Percentiles rank a stretch among this genome's conserved stretches.
Conservation (phyloP, 2,797 vertebrate genomes). For the Thamnophis elegans region DNA sequence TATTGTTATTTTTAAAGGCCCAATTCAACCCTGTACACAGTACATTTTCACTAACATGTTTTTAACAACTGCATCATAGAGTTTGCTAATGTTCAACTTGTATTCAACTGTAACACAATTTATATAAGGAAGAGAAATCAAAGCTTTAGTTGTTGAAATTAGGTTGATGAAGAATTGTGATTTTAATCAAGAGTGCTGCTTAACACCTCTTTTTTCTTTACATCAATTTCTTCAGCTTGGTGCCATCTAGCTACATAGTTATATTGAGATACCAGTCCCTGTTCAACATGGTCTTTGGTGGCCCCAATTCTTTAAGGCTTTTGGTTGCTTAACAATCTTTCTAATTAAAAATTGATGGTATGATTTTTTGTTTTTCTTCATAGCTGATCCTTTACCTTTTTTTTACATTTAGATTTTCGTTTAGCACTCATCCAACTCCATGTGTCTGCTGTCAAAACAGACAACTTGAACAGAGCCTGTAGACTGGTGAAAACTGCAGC, state of each 20-base stretch:
- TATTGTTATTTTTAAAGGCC: neutral
- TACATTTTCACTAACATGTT: neutral
- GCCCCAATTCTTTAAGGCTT: neutral
- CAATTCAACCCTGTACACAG: neutral
- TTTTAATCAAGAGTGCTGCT: neutral
- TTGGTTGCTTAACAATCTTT: rapidly evolving
- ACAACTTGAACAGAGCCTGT: slow-evolving; percentile 84
- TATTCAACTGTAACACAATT: neutral
- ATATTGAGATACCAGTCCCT: neutral
- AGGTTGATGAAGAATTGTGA: neutral
- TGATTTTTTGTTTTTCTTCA: slow-evolving; percentile 4
- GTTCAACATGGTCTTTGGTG: neutral
- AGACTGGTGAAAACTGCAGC: slow-evolving; percentile 84
- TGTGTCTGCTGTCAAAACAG: slow-evolving; percentile 82
- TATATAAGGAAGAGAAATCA: neutral
- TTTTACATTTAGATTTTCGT: slow-evolving; percentile 80
- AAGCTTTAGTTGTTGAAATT: neutral
- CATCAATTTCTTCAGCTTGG: no score
- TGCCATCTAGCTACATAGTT: neutral
- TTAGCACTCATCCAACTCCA: slow-evolving; percentile 90
- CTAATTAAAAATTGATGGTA: neutral
- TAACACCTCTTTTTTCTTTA: neutral
- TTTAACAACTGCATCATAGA: neutral
- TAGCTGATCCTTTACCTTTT: slow-evolving; percentile 37
- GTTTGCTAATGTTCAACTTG: neutral